phyloP scores from a whole-genome alignment of 1,140 invertebrate species.

The Psix sp. region DNA sequence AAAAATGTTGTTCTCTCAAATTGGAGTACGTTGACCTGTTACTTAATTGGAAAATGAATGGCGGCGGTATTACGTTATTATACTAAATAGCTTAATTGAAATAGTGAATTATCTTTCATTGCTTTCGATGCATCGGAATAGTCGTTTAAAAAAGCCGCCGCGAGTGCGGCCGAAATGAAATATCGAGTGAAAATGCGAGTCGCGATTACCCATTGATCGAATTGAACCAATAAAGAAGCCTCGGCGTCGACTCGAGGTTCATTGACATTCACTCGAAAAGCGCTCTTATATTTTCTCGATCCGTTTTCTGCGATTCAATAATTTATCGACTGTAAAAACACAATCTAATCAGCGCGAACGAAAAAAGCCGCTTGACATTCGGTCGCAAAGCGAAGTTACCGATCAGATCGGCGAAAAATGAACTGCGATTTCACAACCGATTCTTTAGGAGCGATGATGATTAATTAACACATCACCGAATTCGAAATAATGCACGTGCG shows the following conservation, averaged over 20 bases:
- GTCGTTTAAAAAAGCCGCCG: not conserved
- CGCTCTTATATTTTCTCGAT: conserved; percentile 22
- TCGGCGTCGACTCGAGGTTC: not conserved
- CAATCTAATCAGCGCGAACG: too few species aligned
- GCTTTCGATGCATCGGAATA: conserved; percentile 3
- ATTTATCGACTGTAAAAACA: not conserved
- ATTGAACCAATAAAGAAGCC: not conserved
- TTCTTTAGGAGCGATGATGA: too few species aligned
- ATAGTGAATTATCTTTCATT: conserved; percentile 15
- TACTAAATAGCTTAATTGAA: conserved; percentile 25
- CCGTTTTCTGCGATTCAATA: conserved; percentile 33
- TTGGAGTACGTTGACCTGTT: conserved; percentile 12
- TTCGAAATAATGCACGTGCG: too few species aligned
- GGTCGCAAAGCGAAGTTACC: too few species aligned
- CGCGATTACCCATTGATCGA: not conserved
- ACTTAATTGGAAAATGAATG: conserved; percentile 21
- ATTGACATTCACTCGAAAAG: conserved; percentile 4
- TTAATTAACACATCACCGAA: too few species aligned
- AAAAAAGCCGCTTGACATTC: too few species aligned
- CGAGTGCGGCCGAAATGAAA: too few species aligned
- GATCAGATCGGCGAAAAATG: too few species aligned
- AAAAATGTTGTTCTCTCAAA: too few species aligned
- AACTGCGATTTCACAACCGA: too few species aligned
- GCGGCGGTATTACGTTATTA: conserved; percentile 3
- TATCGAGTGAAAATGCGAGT: conserved; percentile 4